These are phyloP conservation scores for Vesta saturnalis DNA, from an alignment of 2,888 invertebrate genomes.

Conservation along the genomic window DNA sequence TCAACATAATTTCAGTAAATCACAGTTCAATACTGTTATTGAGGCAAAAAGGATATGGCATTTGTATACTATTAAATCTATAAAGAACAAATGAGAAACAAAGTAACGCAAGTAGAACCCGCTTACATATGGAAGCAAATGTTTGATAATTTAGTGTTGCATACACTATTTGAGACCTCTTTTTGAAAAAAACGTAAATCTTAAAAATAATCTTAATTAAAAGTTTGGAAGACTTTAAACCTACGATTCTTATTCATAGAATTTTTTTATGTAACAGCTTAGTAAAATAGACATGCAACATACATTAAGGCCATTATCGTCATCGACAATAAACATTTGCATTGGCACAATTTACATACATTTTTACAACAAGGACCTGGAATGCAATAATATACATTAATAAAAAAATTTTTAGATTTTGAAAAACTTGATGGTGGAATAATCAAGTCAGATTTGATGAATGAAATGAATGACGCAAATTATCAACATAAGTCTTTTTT, in stretches of 20 bases:
- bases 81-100: no score
- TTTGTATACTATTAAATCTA: no score
- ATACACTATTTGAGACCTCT: background rate
- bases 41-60: background rate
- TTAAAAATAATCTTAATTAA: slow-evolving; percentile 41
- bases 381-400: slow-evolving; percentile 31
- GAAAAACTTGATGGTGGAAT: no score
- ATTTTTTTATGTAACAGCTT: slow-evolving; percentile 52
- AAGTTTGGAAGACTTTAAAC: slow-evolving; percentile 57
- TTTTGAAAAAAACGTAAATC: slow-evolving; percentile 10
- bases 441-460: no score
- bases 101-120: no score
- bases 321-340: slow-evolving; percentile 30
- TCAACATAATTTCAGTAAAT: background rate
- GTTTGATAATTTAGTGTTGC: no score
- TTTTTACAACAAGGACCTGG: slow-evolving; percentile 33
- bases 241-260: slow-evolving; percentile 51
- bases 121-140: no score
- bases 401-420: no score
- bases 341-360: slow-evolving; percentile 34
- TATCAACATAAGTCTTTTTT: slow-evolving; percentile 50
- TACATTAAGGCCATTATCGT: slow-evolving; percentile 57
- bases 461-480: slow-evolving; percentile 25
- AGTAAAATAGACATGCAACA: slow-evolving; percentile 56
- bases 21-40: no score